These are phyloP conservation scores for Scartelaos histophorus DNA, from an alignment of 2,113 vertebrate species.

Conservation along the genomic window DNA sequence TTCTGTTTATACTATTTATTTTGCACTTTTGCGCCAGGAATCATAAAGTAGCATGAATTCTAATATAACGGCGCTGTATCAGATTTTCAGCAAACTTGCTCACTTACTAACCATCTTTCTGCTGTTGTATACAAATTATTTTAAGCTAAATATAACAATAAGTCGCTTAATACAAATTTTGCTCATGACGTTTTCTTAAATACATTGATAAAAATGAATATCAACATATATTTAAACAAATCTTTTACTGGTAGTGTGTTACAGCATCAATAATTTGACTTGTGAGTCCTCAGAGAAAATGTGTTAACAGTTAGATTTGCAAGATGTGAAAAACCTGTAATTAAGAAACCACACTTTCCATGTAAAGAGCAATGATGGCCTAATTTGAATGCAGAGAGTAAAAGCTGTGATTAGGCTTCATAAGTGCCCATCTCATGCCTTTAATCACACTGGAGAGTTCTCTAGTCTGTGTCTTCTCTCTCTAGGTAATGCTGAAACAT, in stretches of 20 bases:
- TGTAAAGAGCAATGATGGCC: not conserved
- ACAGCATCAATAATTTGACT: not conserved
- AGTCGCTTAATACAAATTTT: too few species aligned
- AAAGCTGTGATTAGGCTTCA: slow-evolving; percentile 28
- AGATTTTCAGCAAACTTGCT: too few species aligned
- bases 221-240: not conserved
- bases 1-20: too few species aligned
- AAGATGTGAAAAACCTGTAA: not conserved
- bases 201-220: not conserved
- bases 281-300: not conserved
- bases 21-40: too few species aligned
- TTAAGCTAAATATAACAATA: too few species aligned
- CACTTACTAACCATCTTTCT: too few species aligned
- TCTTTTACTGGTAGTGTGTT: not conserved
- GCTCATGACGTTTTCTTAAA: too few species aligned
- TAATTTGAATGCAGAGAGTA: slow-evolving; percentile 41
- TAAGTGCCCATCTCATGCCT: slow-evolving; percentile 22
- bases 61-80: too few species aligned
- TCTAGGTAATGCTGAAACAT: not conserved
- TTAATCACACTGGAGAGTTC: slow-evolving; percentile 15
- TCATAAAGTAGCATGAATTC: too few species aligned
- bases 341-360: slow-evolving; percentile 14
- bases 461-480: not conserved
- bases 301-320: slow-evolving; percentile 3
- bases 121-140: too few species aligned